These are phyloP conservation scores for Pachyuromys duprasi DNA, from an alignment of 2,797 vertebrate genomes.

Conservation along the genomic window DNA sequence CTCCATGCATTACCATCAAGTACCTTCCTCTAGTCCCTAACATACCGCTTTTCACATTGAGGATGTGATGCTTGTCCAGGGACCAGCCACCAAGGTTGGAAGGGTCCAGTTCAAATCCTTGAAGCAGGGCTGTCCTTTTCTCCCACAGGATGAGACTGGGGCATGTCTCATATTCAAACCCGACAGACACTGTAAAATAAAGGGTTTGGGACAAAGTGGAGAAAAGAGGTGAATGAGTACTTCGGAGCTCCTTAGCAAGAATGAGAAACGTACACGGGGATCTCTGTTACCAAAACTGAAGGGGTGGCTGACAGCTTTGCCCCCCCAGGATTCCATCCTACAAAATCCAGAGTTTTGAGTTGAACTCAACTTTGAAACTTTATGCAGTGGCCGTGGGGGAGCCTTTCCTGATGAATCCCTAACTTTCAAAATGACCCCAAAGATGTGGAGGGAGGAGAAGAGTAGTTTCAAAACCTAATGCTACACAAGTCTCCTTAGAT, in stretches of 20 bases:
- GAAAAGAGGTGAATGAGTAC: not conserved
- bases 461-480: constrained; percentile 30
- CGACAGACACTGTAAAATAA: constrained; percentile 93
- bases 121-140: constrained; percentile 95
- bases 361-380: constrained; percentile 79
- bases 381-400: constrained; percentile 71
- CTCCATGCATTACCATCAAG: not conserved
- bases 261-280: not conserved
- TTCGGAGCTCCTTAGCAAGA: not conserved
- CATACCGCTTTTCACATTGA: constrained; percentile 97
- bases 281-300: constrained; percentile 21
- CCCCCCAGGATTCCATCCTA: constrained; percentile 71
- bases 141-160: constrained; percentile 98
- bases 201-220: not conserved
- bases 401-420: constrained; percentile 71
- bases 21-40: not conserved
- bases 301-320: constrained; percentile 67
- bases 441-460: constrained; percentile 56
- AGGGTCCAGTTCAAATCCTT: constrained; percentile 98
- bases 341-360: constrained; percentile 79
- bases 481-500: constrained; percentile 27
- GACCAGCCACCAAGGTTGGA: constrained; percentile 98
- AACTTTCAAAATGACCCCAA: constrained; percentile 66
- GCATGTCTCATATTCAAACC: constrained; percentile 98
- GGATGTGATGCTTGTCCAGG: constrained; percentile 97